phyloP scores from a whole-genome alignment of 2,113 vertebrate genomes.

The Ochotona princeps region DNA sequence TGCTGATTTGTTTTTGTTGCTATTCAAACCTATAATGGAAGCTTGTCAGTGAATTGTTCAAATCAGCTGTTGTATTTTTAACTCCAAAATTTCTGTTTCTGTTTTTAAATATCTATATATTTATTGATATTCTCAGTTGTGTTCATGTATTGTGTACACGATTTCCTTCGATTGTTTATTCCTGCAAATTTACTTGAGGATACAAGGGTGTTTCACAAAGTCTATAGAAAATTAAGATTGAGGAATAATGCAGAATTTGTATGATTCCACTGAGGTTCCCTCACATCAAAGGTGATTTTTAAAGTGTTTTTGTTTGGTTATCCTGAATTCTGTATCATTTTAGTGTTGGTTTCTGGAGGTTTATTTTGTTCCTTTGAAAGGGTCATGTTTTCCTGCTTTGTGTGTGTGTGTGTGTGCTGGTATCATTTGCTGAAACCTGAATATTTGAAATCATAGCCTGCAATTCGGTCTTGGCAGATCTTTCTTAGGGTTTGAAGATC shows the following conservation, averaged over 20 bases:
- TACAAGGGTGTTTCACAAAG: too few relatives aligned
- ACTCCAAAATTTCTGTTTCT: background rate
- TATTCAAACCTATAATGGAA: background rate
- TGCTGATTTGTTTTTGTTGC: background rate
- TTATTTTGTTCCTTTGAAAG: background rate
- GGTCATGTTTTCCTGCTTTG: background rate
- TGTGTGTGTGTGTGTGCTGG: background rate
- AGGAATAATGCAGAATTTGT: too few relatives aligned
- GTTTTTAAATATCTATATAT: background rate
- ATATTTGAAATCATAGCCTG: background rate
- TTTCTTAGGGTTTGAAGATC: background rate
- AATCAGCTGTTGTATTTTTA: background rate
- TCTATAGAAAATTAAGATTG: too few relatives aligned
- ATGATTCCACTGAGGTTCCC: too few relatives aligned
- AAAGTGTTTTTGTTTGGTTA: background rate
- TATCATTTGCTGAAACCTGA: background rate
- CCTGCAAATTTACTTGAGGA: too few relatives aligned
- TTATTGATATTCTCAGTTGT: background rate
- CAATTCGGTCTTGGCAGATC: background rate
- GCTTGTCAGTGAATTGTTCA: background rate
- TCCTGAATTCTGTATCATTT: background rate
- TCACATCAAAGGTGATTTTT: background rate
- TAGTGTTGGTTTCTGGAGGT: background rate
- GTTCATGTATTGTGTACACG: background rate
- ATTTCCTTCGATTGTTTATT: background rate